Evolutionary conservation across 2,797 vertebrate species (phyloP).

Genomic region (Sebastes nivosus): DNA sequence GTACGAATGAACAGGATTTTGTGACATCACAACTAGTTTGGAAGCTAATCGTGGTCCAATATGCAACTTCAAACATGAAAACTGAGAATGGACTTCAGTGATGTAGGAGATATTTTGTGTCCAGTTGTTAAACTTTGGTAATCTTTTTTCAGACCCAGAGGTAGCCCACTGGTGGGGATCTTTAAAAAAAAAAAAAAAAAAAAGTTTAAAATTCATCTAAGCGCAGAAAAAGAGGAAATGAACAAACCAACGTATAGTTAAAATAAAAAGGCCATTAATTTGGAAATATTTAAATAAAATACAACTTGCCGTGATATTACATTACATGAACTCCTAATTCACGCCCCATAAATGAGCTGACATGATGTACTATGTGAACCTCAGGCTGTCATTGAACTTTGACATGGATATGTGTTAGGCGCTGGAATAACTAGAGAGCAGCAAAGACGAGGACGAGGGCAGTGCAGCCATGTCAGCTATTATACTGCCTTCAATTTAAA

Average conservation of each 20-base stretch:
- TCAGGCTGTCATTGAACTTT: constrained; percentile 10
- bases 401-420: background rate
- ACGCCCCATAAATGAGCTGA: background rate
- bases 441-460: background rate
- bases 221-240: background rate
- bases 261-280: background rate
- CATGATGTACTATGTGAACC: background rate
- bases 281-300: no score
- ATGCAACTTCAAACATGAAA: background rate
- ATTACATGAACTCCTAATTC: background rate
- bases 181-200: background rate
- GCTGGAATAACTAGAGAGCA: background rate
- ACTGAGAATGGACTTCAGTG: no score
- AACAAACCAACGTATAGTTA: background rate
- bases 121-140: no score
- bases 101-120: no score
- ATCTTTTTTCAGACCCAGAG: background rate
- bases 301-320: background rate
- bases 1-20: background rate
- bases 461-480: constrained; percentile 30
- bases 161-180: background rate
- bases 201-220: background rate
- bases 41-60: background rate
- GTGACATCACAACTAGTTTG: background rate
- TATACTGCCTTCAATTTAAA: constrained; percentile 47